Conservation (phyloP, 2,797 vertebrate genomes). For the Coccyzus lansbergi region DNA sequence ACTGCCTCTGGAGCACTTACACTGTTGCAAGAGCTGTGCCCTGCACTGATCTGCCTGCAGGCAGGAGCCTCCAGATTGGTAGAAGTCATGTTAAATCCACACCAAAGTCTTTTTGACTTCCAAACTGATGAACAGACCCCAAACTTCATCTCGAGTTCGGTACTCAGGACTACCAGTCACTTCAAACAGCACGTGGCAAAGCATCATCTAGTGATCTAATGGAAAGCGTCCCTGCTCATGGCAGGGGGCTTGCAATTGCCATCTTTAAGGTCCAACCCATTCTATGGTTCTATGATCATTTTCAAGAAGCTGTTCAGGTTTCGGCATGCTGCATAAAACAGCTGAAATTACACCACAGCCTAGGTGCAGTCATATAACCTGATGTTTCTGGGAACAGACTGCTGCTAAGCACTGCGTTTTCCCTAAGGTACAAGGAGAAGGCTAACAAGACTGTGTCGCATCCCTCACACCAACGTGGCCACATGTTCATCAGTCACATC, state of each 20-base stretch:
- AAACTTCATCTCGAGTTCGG: rapidly evolving
- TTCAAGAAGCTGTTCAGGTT: no score
- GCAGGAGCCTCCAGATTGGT: not conserved
- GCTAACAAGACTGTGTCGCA: rapidly evolving
- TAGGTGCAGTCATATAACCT: rapidly evolving
- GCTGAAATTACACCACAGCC: not conserved
- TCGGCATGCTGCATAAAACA: no score
- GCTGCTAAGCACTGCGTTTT: rapidly evolving
- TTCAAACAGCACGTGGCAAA: not conserved
- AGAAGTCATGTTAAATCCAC: not conserved
- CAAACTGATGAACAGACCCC: not conserved
- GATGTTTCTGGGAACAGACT: rapidly evolving
- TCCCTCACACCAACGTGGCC: no score
- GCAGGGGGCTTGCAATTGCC: no score
- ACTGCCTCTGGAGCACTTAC: not conserved
- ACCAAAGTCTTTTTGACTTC: not conserved
- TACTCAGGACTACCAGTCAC: no score
- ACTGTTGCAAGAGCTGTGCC: not conserved
- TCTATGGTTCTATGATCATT: no score
- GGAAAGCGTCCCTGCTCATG: no score
- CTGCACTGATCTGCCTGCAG: not conserved
- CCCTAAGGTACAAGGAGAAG: not conserved
- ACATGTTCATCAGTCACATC: rapidly evolving
- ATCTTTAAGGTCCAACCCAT: no score
- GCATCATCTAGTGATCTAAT: no score